Conservation (phyloP, 23 tunicate genomes). For the Corella eumyota region DNA sequence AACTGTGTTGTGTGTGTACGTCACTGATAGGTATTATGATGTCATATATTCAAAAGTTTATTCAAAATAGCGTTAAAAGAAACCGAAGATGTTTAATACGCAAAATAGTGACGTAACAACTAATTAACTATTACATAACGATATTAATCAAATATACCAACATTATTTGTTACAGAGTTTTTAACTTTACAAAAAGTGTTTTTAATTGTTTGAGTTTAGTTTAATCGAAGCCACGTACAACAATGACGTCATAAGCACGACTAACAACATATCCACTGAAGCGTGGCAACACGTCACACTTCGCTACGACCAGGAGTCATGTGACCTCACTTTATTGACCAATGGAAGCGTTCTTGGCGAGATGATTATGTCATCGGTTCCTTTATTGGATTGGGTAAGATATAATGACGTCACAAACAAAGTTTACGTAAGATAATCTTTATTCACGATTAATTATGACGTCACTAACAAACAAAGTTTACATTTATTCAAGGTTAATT, state of each 20-base stretch:
- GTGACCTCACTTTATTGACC: constrained; percentile 11
- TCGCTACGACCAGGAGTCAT: constrained; percentile 7
- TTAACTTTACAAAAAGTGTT: too few relatives aligned
- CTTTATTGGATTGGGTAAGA: constrained; percentile 10
- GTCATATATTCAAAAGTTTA: too few relatives aligned
- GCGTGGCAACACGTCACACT: constrained; percentile 10
- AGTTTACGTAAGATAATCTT: neutral
- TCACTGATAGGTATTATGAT: constrained; percentile 11
- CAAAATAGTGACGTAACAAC: too few relatives aligned
- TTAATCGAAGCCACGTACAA: neutral
- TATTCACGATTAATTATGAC: neutral
- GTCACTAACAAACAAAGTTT: neutral
- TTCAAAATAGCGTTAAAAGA: too few relatives aligned
- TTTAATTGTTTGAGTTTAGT: neutral
- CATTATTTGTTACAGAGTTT: too few relatives aligned
- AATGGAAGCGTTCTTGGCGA: constrained; percentile 7
- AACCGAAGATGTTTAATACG: too few relatives aligned
- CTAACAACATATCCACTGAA: neutral
- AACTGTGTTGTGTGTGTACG: constrained; percentile 7
- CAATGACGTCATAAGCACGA: neutral
- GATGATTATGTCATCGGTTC: neutral
- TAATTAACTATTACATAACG: too few relatives aligned
- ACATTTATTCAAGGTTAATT: too few relatives aligned
- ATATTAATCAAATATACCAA: too few relatives aligned
- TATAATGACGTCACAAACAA: too few relatives aligned